Base-by-base conservation (phyloP, 2,888 invertebrate species). In the Orchesella flavescens region DNA sequence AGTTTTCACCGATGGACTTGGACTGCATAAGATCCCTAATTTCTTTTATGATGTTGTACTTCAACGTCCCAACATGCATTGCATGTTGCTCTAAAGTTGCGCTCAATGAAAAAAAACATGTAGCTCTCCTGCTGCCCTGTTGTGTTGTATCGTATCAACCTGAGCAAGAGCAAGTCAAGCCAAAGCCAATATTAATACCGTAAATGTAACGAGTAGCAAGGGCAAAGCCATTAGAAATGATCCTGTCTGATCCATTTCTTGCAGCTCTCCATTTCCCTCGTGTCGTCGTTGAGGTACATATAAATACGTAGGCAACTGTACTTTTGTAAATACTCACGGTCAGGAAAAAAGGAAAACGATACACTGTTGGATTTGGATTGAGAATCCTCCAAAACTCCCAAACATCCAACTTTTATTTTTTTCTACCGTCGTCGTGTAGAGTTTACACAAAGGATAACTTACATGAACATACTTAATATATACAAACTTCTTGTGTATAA, bases 221-320 rank as follows among this genome's bases (percentile, higher is more conserved):
- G 63, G 65, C 73, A 79, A 57, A 73, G 24, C 65, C 79, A 71
- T 69, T 71, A 69, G 21, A 19, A 43, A 65, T 72, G 79, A 79
- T 79, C 72, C 72, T 73, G 72, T 79, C 79, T 53, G 65, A 79
- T 55, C 65, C 68, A 68, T 77, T 77, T 69, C 68, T 65, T 73
- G 72, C 49, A 63, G 44, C 72, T 55, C 72, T 72, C 66, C 73
- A 72, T 77, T 77, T 68, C 65, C 68, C 34, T 59, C 68, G 13
- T 49, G 49, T n/a, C 49, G 12, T 49, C 12, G 49, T 12, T 49
- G 15, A 12, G 68, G 19, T 65, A 73, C 49, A 12, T 65, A 75
- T 21, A 63, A 63, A 17, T n/a, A 34, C 34, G 34, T 2, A 34
- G 34, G 3, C 34, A 34, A 34, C 24, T 34, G 17, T 71, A 24